A percentile compares a stretch with the other conserved stretches of the same genome.
Evolutionary conservation across 1,140 invertebrate genomes (phyloP).

Genomic region (Doryteuthis pealeii): DNA sequence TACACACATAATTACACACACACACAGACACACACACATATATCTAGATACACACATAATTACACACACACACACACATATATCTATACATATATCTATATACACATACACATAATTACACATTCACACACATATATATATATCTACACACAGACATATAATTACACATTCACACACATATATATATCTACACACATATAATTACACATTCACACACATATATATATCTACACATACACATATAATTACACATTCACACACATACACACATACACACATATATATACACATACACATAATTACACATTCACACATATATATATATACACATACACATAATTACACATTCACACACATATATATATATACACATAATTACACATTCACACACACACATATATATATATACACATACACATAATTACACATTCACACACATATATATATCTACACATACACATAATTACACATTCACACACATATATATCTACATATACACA

Average conservation of each 20-base stretch:
- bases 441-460: not conserved
- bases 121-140: too few species aligned
- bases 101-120: too few species aligned
- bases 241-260: too few species aligned
- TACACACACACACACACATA: too few species aligned
- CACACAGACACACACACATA: too few species aligned
- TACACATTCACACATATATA: not conserved
- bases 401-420: not conserved
- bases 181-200: not conserved
- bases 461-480: not conserved
- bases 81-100: too few species aligned
- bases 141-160: not conserved
- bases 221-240: too few species aligned
- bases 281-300: not conserved
- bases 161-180: not conserved
- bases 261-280: not conserved
- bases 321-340: too few species aligned
- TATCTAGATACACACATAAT: too few species aligned
- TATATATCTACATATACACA: not conserved
- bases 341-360: too few species aligned
- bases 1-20: too few species aligned
- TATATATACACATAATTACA: too few species aligned
- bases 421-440: not conserved
- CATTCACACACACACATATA: not conserved
- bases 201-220: not conserved